Evolutionary conservation across 2,888 invertebrate species (phyloP).

Genomic region (Aricia artaxerxes): DNA sequence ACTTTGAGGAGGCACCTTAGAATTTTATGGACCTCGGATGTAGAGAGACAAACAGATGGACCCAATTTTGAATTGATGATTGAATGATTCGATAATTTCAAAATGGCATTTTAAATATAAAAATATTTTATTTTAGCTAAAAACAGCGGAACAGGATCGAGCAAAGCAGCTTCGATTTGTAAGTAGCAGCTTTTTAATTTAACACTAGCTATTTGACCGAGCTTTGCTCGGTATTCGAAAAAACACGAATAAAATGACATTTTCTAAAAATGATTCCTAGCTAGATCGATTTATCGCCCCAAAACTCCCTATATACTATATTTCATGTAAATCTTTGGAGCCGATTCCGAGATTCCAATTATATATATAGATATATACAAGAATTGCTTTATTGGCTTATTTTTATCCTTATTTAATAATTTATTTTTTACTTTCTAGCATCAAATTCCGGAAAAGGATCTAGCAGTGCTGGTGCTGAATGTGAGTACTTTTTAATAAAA

Average conservation of each 20-base stretch:
- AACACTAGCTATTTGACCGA: too few relatives aligned
- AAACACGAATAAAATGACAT: too few relatives aligned
- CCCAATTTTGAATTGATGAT: neutral
- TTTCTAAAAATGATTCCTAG: too few relatives aligned
- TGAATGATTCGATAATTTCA: neutral
- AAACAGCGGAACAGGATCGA: neutral
- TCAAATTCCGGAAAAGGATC: neutral
- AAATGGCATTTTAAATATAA: neutral
- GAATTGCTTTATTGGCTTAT: neutral
- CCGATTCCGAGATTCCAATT: too few relatives aligned
- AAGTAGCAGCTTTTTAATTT: neutral
- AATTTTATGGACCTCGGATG: too few relatives aligned
- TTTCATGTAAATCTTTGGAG: too few relatives aligned
- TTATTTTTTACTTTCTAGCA: neutral
- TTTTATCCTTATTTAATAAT: neutral
- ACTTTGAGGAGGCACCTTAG: too few relatives aligned
- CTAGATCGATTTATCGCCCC: too few relatives aligned
- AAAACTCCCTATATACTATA: too few relatives aligned
- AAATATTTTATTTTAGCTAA: neutral
- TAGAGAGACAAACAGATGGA: neutral
- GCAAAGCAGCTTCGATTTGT: neutral
- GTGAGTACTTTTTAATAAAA: neutral
- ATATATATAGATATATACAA: too few relatives aligned
- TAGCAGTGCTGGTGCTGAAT: conserved; percentile 3
- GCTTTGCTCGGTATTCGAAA: too few relatives aligned